Conservation (phyloP, 2,888 invertebrate genomes). For the Drosophila mercatorum region DNA sequence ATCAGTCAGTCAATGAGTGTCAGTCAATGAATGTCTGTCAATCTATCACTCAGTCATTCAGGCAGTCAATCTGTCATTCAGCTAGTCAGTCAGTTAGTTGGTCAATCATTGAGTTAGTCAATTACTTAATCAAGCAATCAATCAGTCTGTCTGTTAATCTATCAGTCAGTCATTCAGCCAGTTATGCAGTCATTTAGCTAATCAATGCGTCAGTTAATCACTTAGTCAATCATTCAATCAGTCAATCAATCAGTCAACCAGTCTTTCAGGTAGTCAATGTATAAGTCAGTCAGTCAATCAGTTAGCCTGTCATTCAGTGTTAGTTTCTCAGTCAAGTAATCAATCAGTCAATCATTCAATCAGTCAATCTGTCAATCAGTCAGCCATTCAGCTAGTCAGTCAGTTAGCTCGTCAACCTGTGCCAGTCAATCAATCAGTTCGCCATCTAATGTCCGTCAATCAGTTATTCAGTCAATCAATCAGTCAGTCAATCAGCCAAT, state of each 20-base stretch:
- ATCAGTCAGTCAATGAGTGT: neutral
- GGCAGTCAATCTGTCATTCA: neutral
- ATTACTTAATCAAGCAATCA: neutral
- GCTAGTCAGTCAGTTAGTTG: neutral
- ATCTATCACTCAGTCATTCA: neutral
- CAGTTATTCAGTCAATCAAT: neutral
- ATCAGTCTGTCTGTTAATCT: neutral
- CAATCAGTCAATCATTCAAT: neutral
- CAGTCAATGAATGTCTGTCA: neutral
- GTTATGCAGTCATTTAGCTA: neutral
- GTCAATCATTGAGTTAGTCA: no score
- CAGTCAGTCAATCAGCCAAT: neutral
- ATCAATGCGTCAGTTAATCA: neutral
- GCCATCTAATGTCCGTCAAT: no score
- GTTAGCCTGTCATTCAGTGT: neutral
- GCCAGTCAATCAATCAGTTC: neutral
- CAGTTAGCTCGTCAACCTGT: neutral
- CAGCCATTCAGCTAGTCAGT: neutral
- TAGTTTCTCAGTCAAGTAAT: neutral
- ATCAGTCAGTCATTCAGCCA: neutral
- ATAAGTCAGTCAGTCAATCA: neutral
- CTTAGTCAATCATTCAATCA: neutral
- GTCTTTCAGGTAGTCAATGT: neutral
- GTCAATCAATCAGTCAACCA: neutral
- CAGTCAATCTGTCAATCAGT: constrained; percentile 2